These are phyloP conservation scores for Drosophila ochracea DNA, from an alignment of 2,888 invertebrate species.

Conservation along the genomic window DNA sequence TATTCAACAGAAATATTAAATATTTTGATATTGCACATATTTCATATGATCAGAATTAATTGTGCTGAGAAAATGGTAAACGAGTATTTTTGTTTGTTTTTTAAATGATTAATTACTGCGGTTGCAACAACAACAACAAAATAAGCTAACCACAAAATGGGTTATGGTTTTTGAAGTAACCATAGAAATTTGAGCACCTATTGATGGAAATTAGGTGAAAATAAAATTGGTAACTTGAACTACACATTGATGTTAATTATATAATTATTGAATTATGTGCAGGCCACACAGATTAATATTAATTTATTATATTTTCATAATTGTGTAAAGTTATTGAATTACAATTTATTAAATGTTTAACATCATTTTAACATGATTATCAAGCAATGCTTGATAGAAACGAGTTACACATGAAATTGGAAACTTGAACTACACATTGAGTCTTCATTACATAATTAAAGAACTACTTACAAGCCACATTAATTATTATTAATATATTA, in stretches of 20 bases:
- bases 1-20: conserved; percentile 17
- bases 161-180: conserved; percentile 30
- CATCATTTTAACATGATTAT: neutral
- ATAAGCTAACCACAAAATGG: conserved; percentile 38
- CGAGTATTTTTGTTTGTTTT: conserved; percentile 20
- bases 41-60: conserved; percentile 43
- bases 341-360: neutral
- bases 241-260: conserved; percentile 2
- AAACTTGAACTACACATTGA: neutral
- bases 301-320: neutral
- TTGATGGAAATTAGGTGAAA: neutral
- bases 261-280: conserved; percentile 5
- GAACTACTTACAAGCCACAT: neutral
- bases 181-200: conserved; percentile 34
- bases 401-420: neutral
- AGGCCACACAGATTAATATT: neutral
- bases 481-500: neutral
- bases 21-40: conserved; percentile 27
- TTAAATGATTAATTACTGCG: conserved; percentile 29
- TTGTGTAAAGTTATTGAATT: neutral
- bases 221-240: neutral
- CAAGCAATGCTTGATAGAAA: neutral
- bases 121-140: conserved; percentile 8
- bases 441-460: neutral
- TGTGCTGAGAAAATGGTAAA: conserved; percentile 25